Percentiles rank a stretch among this genome's conserved stretches.
phyloP scores from a whole-genome alignment of 2,113 vertebrate genomes.

The Ardeotis arabs region DNA sequence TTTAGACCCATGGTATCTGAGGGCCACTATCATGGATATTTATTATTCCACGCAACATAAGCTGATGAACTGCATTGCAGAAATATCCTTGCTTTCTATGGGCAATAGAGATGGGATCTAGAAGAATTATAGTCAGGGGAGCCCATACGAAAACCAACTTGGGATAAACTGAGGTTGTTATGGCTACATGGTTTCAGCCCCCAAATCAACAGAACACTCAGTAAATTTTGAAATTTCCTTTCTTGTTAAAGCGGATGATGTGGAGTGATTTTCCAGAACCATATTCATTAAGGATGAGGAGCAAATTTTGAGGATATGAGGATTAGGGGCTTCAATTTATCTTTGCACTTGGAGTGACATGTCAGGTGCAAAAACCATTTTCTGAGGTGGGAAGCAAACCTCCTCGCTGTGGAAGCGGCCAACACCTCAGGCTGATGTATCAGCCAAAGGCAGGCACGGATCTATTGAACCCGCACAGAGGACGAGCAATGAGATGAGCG shows the following conservation, averaged over 20 bases:
- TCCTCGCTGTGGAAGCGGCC: accelerated
- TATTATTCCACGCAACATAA: neutral
- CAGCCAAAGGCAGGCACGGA: neutral
- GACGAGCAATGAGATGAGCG: neutral
- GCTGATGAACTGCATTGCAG: neutral
- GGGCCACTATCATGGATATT: neutral
- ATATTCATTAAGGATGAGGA: neutral
- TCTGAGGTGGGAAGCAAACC: neutral
- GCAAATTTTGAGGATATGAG: neutral
- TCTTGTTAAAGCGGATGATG: neutral
- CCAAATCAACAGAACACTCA: neutral
- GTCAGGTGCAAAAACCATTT: neutral
- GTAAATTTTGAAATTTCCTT: neutral
- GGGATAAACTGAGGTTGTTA: neutral
- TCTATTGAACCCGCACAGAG: neutral
- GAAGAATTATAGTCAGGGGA: neutral
- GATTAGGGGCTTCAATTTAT: constrained; percentile 1
- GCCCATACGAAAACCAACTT: neutral
- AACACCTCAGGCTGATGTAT: neutral
- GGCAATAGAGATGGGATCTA: neutral
- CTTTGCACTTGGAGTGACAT: neutral
- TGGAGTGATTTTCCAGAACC: neutral
- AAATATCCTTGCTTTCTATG: neutral
- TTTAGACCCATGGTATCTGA: neutral
- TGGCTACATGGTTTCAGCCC: neutral